Conservation (phyloP, 2,888 invertebrate species). For the Drosophila paranaensis region DNA sequence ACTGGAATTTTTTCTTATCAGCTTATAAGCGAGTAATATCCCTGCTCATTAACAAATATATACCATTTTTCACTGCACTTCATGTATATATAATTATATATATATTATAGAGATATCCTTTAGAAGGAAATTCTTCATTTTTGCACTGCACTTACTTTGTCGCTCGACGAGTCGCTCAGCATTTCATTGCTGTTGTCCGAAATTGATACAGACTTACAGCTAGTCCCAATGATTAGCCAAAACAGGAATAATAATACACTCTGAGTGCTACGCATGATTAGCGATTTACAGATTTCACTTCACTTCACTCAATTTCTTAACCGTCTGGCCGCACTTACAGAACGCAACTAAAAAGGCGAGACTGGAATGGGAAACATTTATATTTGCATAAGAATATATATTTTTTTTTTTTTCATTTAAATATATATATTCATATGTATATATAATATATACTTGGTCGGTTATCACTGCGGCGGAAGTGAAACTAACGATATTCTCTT, state of each 20-base stretch:
- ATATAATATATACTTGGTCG: not conserved
- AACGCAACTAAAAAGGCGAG: conserved; percentile 2
- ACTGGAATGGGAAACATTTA: not conserved
- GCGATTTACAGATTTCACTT: not conserved
- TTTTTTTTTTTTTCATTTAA: not conserved
- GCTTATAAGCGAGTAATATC: not conserved
- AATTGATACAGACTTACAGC: not conserved
- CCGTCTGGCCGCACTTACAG: not conserved
- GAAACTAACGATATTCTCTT: not conserved
- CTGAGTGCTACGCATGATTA: conserved; percentile 6
- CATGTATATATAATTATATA: not conserved
- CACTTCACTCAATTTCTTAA: not conserved
- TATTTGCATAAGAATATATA: not conserved
- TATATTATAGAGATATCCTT: not conserved
- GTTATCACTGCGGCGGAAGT: conserved; percentile 1
- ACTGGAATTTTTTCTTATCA: not conserved
- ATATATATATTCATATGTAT: no score
- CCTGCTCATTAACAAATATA: not conserved
- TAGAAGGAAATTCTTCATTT: not conserved
- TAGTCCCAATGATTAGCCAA: not conserved
- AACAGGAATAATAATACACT: not conserved
- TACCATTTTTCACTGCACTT: not conserved
- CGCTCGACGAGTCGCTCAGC: no score
- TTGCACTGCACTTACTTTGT: not conserved
- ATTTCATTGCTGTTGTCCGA: not conserved